Conservation (phyloP, 2,888 invertebrate species). For the Monoplex corrugatus region DNA sequence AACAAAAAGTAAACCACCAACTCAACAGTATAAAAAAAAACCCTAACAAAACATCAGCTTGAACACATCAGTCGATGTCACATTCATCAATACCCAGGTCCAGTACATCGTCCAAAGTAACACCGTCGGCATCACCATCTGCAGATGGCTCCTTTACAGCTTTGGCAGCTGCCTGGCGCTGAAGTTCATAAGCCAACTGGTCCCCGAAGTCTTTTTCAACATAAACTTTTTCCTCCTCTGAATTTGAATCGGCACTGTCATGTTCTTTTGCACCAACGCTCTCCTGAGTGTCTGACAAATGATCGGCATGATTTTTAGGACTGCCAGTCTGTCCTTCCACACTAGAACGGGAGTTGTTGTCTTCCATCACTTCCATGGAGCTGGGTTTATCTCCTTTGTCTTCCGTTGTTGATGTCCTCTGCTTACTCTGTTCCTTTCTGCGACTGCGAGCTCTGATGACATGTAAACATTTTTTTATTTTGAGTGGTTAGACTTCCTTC, state of each 20-base stretch:
- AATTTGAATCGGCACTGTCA: not conserved
- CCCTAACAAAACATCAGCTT: not conserved
- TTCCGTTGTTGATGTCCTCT: not conserved
- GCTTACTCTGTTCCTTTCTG: constrained; percentile 19
- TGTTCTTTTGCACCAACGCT: not conserved
- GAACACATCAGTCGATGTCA: not conserved
- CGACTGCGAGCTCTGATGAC: constrained; percentile 24
- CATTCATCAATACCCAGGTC: constrained; percentile 11
- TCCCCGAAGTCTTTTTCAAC: not conserved
- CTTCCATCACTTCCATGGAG: constrained; percentile 15
- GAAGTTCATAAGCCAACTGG: constrained; percentile 4
- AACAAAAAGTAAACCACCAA: not conserved
- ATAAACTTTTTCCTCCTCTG: not conserved
- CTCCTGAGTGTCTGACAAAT: constrained; percentile 32
- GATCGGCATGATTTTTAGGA: constrained; percentile 17
- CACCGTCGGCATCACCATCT: not conserved
- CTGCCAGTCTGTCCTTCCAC: constrained; percentile 27
- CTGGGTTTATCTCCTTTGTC: not conserved
- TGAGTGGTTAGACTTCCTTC: no score
- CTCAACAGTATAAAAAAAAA: not conserved
- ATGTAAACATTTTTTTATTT: no score
- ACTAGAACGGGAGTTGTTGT: constrained; percentile 18
- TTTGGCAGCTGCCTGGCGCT: constrained; percentile 22
- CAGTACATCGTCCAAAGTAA: constrained; percentile 45
- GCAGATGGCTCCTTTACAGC: not conserved